phyloP scores from a whole-genome alignment of 2,797 vertebrate species.

The Platalea minor region DNA sequence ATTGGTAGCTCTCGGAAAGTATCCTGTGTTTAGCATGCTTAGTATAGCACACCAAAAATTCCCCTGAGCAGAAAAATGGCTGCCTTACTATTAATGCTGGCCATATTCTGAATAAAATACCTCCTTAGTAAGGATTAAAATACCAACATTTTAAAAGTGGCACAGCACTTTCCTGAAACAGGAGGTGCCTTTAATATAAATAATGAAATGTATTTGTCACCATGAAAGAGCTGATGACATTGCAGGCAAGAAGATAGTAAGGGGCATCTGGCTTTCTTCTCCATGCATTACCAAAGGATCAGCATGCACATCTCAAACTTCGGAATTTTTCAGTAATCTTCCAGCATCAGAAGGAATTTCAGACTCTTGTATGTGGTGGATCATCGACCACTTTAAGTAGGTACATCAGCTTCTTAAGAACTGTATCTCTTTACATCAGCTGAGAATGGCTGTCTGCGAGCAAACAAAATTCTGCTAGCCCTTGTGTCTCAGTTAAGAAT shows the following conservation, averaged over 20 bases:
- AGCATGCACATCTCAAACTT: background rate
- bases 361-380: background rate
- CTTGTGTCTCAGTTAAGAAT: background rate
- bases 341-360: background rate
- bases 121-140: conserved; percentile 3
- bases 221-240: background rate
- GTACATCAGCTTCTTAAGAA: background rate
- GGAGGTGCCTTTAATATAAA: background rate
- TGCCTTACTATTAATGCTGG: background rate
- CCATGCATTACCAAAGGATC: background rate
- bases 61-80: conserved; percentile 32
- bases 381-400: background rate
- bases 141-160: background rate
- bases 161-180: background rate
- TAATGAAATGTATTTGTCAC: background rate
- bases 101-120: conserved; percentile 6
- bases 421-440: background rate
- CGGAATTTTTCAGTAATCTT: background rate
- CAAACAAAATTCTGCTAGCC: background rate
- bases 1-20: background rate
- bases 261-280: background rate
- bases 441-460: background rate
- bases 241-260: background rate
- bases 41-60: background rate
- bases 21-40: background rate